These are phyloP conservation scores for Crematogaster levior DNA, from an alignment of 2,888 invertebrate species.

Conservation along the genomic window DNA sequence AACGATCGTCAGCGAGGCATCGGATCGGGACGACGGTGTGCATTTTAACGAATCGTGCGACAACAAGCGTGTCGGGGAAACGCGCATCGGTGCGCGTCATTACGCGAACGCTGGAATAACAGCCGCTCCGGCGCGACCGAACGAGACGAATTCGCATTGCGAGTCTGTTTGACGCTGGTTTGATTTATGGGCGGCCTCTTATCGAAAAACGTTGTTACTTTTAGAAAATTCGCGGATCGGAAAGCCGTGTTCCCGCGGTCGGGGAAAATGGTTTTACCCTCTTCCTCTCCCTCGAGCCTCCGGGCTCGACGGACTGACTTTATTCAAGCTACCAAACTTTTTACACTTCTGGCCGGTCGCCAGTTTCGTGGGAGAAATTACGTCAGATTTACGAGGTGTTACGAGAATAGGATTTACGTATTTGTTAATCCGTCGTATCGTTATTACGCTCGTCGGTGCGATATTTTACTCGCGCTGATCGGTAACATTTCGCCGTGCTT, in stretches of 20 bases:
- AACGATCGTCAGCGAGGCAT: conserved; percentile 48
- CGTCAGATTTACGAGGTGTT: conserved; percentile 78
- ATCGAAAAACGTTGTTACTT: conserved; percentile 54
- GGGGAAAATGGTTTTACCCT: conserved; percentile 15
- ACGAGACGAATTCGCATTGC: conserved; percentile 26
- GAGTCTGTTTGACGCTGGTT: conserved; percentile 31
- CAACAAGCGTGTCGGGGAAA: neutral
- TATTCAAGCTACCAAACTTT: conserved; percentile 67
- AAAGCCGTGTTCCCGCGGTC: conserved; percentile 10
- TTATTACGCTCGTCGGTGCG: conserved; percentile 38
- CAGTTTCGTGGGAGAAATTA: conserved; percentile 75
- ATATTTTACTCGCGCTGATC: conserved; percentile 46
- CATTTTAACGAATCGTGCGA: conserved; percentile 55
- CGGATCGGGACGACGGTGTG: conserved; percentile 41
- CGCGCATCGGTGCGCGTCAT: conserved; percentile 26
- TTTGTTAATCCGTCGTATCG: conserved; percentile 71
- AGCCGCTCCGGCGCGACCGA: neutral
- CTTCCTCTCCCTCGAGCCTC: neutral
- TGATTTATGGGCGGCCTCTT: conserved; percentile 46
- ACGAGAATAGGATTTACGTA: conserved; percentile 74
- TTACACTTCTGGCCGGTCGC: conserved; percentile 70
- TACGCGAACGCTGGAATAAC: conserved; percentile 24
- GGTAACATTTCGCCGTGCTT: neutral
- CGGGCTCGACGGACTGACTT: conserved; percentile 57
- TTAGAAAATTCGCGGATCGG: conserved; percentile 50